phyloP scores from a whole-genome alignment of 2,113 vertebrate genomes.

The Amazona vittata region DNA sequence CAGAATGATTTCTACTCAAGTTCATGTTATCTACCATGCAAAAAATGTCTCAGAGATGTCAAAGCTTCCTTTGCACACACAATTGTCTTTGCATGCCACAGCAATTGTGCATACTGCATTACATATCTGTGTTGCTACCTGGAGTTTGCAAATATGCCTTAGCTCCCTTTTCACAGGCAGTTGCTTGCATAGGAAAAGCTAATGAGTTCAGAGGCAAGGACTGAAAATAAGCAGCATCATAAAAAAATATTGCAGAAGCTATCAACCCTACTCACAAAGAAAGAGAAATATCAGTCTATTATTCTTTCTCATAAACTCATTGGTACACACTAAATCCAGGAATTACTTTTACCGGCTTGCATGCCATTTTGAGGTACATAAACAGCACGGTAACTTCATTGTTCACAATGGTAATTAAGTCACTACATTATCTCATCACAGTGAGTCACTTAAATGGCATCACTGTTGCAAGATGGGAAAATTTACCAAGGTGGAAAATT shows the following conservation, averaged over 20 bases:
- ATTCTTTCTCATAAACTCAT: not conserved
- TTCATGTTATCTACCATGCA: not conserved
- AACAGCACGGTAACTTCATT: constrained; percentile 58
- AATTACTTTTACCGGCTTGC: constrained; percentile 26
- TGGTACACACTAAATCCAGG: not conserved
- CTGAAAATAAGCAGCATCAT: not conserved
- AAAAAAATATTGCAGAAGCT: constrained; percentile 5
- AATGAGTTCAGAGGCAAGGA: constrained; percentile 4
- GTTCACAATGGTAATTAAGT: constrained; percentile 66
- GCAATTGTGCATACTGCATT: not conserved
- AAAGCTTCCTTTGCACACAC: constrained; percentile 32
- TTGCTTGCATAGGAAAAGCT: not conserved
- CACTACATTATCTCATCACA: constrained; percentile 67
- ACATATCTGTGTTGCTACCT: constrained; percentile 1
- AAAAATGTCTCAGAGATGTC: not conserved
- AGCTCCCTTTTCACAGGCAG: constrained; percentile 17
- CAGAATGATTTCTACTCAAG: not conserved
- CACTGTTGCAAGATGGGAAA: constrained; percentile 65
- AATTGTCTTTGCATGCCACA: constrained; percentile 27
- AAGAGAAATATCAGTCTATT: constrained; percentile 8
- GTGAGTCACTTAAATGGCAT: constrained; percentile 70
- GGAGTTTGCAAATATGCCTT: constrained; percentile 50
- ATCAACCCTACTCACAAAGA: not conserved
- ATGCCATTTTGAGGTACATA: constrained; percentile 49
- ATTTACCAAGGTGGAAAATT: constrained; percentile 70